Percentiles rank a stretch among this genome's conserved stretches.
These are phyloP conservation scores for Gorsachius magnificus DNA, from an alignment of 2,797 vertebrate species.

Conservation along the genomic window DNA sequence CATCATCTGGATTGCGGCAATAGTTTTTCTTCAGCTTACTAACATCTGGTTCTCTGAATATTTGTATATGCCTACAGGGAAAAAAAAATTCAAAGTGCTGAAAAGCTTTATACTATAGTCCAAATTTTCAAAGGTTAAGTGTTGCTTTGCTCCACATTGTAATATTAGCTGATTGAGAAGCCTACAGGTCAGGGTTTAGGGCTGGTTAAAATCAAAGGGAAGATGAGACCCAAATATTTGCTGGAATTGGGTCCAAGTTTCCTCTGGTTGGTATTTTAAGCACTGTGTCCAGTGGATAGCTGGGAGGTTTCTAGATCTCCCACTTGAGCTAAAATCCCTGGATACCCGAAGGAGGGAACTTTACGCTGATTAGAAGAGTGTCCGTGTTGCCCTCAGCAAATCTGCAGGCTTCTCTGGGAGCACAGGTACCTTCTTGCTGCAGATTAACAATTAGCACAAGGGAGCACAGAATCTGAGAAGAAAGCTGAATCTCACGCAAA, in stretches of 20 bases:
- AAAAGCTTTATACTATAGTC: constrained; percentile 57
- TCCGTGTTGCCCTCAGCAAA: not conserved
- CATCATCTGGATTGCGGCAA: constrained; percentile 96
- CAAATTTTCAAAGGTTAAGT: constrained; percentile 59
- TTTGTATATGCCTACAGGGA: constrained; percentile 76
- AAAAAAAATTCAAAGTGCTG: constrained; percentile 47
- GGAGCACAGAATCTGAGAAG: not conserved
- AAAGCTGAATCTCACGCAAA: not conserved
- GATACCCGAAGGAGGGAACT: not conserved
- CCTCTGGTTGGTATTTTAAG: not conserved
- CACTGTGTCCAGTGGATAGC: not conserved
- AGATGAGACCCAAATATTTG: not conserved
- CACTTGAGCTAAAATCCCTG: not conserved
- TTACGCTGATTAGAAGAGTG: not conserved
- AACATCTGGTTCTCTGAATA: constrained; percentile 81
- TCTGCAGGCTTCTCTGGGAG: not conserved
- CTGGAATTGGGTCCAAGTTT: constrained; percentile 12
- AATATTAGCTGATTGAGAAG: constrained; percentile 44
- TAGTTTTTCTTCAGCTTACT: constrained; percentile 87
- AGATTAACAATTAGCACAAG: not conserved
- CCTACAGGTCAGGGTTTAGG: constrained; percentile 42
- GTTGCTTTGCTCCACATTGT: constrained; percentile 16
- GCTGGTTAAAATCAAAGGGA: constrained; percentile 27
- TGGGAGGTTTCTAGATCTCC: not conserved
- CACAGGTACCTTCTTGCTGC: not conserved